Conservation (phyloP, 2,113 vertebrate species). For the Eudyptes chrysolophus region DNA sequence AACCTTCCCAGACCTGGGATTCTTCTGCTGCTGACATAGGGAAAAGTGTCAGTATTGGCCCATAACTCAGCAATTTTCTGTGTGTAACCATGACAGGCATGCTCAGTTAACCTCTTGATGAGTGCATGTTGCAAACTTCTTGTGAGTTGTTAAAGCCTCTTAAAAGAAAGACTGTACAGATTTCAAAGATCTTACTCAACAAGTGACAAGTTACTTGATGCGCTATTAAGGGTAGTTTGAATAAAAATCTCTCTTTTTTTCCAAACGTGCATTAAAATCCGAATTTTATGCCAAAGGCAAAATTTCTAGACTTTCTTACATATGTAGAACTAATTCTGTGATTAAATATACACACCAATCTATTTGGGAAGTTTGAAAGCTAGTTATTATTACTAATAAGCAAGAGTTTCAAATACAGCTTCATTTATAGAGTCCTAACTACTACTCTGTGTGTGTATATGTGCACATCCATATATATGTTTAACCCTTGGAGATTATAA, state of each 20-base stretch:
- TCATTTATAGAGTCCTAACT: not conserved
- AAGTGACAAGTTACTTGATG: not conserved
- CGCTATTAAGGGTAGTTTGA: not conserved
- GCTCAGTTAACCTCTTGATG: constrained; percentile 61
- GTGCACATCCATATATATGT: not conserved
- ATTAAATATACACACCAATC: not conserved
- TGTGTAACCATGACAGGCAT: not conserved
- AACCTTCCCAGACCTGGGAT: not conserved
- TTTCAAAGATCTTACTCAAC: not conserved
- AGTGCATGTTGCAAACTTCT: constrained; percentile 17
- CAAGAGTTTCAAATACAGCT: not conserved
- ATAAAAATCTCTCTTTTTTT: not conserved
- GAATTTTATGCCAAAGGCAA: not conserved
- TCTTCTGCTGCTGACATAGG: not conserved
- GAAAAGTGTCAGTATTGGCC: not conserved
- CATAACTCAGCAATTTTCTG: not conserved
- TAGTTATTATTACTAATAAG: not conserved
- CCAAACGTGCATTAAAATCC: not conserved
- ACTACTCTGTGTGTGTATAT: not conserved
- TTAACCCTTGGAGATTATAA: not conserved
- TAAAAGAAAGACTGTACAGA: not conserved
- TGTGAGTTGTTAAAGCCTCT: constrained; percentile 41
- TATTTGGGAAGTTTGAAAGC: not conserved
- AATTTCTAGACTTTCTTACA: not conserved
- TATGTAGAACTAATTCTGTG: not conserved